Base-by-base conservation (phyloP, 2,888 invertebrate species). In the Strigamia crassipes region DNA sequence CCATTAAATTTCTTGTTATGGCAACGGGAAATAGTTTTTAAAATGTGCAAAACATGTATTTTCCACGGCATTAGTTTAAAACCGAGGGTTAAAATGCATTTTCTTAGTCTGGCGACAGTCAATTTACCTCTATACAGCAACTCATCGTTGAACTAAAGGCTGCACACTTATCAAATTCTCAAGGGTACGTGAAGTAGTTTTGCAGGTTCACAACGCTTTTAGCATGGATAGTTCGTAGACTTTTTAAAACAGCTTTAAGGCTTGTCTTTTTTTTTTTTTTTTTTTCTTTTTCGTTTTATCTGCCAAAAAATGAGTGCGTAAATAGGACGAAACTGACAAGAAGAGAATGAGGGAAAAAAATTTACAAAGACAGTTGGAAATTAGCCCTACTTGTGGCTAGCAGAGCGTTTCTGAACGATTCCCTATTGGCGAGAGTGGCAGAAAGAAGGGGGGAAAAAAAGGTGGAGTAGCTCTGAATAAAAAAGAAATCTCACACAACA, bases 351-450 rank as follows among this genome's bases (percentile, higher is more conserved):
- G 5, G 12, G 5, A 31, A 31, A 73, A 51, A 73, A 73, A 73
- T 5, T n/a, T n/a, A 73, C 56, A 73, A 73, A 73, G 73, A 31
- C 73, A 27, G 73, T 31, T 73, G 73, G 27, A 73, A 73, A 73
- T 73, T 73, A 73, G 73, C 73, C 31, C 31, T 31, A 73, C 73
- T 73, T 73, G 73, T 31, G 73, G 73, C 73, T 73, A 73, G 15
- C 31, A 73, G 73, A 73, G 73, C n/a, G 73, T 73, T 23, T 27
- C 23, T 21, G 73, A 73, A 73, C 27, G 73, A 73, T 73, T 73
- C 73, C 73, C 73, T 12, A 73, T 73, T 73, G 73, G 73, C 73
- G 27, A 27, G 27, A 73, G 27, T 27, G 73, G 73, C 13, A 73
- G 73, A 15, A 73, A 73, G 73, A 31, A 73, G 31, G 12, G 27